Evolutionary conservation across 2,113 vertebrate species (phyloP).

Genomic region (Sturnus vulgaris): DNA sequence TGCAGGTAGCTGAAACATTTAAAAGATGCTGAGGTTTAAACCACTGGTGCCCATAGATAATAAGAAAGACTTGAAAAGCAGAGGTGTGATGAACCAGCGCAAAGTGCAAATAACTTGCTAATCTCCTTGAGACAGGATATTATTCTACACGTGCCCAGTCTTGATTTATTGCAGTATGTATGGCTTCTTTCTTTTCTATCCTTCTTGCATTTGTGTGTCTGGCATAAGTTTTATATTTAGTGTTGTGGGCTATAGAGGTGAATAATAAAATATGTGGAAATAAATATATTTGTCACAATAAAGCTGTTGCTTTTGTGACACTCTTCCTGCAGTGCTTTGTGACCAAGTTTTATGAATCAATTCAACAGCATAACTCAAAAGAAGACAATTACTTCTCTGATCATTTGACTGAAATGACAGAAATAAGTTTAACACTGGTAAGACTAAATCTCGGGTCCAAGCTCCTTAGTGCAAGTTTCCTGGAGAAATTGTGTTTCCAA

Average conservation of each 20-base stretch:
- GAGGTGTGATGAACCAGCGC: slow-evolving; percentile 21
- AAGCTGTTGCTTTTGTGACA: not conserved
- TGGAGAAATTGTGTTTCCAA: not conserved
- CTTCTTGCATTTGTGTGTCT: not conserved
- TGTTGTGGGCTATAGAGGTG: not conserved
- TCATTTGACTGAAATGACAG: not conserved
- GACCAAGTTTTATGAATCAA: not conserved
- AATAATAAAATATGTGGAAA: not conserved
- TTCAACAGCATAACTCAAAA: not conserved
- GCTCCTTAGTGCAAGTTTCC: not conserved
- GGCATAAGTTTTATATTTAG: not conserved
- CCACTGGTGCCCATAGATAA: not conserved
- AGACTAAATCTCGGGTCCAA: not conserved
- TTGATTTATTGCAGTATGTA: slow-evolving; percentile 2
- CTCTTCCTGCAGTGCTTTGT: not conserved
- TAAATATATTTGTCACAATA: not conserved
- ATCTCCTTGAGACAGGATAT: slow-evolving; percentile 13
- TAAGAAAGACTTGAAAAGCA: slow-evolving; percentile 45
- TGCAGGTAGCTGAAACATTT: not conserved
- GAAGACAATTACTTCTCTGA: not conserved
- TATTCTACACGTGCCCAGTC: not conserved
- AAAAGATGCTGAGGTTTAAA: slow-evolving; percentile 52
- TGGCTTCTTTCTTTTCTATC: not conserved
- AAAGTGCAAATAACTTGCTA: slow-evolving; percentile 6
- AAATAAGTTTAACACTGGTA: not conserved